Conservation (phyloP, 2,888 invertebrate genomes). For the Coleophora deauratella region DNA sequence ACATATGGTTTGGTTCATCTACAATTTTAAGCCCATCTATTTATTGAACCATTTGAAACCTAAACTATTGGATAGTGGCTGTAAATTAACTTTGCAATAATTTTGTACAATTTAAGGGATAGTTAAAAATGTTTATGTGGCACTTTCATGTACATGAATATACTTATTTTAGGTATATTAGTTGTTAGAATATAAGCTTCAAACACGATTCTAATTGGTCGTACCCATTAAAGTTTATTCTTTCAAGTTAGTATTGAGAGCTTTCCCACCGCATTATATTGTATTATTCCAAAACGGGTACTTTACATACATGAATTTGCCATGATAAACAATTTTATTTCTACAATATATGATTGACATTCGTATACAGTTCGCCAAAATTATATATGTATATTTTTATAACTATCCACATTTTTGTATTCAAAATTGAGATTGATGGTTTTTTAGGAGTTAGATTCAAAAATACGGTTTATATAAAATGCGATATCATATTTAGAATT, state of each 20-base stretch:
- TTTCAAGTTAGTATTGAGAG: conserved; percentile 3
- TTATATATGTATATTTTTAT: conserved; percentile 51
- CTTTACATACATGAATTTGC: conserved; percentile 31
- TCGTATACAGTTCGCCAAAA: conserved; percentile 61
- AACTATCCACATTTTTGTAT: conserved; percentile 60
- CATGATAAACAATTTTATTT: conserved; percentile 52
- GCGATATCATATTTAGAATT: conserved; percentile 44
- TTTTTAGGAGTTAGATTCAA: conserved; percentile 35
- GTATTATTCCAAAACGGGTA: too few species aligned
- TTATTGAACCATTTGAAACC: conserved; percentile 13
- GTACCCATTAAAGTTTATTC: too few species aligned
- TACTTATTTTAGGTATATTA: neutral
- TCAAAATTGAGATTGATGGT: conserved; percentile 58
- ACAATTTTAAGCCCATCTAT: conserved; percentile 15
- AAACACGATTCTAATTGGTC: too few species aligned
- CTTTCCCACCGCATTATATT: neutral
- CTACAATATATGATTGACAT: conserved; percentile 39
- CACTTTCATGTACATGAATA: conserved; percentile 45
- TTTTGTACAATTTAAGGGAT: conserved; percentile 55
- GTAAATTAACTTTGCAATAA: conserved; percentile 50
- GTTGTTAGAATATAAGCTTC: too few species aligned
- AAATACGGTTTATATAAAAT: conserved; percentile 33
- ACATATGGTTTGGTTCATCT: conserved; percentile 31
- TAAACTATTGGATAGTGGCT: conserved; percentile 41
- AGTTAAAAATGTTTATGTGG: conserved; percentile 49